These are phyloP conservation scores for Catharus bicknelli DNA, from an alignment of 2,113 vertebrate species.

Conservation along the genomic window DNA sequence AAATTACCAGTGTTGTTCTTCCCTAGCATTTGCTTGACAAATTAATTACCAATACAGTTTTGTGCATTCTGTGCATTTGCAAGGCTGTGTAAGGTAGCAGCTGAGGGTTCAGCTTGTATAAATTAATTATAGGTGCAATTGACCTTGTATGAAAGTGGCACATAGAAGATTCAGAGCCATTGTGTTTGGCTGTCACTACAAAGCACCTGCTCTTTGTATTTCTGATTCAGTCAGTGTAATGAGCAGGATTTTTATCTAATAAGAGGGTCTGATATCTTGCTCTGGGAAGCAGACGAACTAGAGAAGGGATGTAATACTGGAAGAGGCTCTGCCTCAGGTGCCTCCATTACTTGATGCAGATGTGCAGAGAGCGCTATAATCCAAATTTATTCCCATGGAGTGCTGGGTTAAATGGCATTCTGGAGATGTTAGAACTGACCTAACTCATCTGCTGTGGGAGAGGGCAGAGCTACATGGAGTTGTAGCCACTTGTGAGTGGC, in stretches of 20 bases:
- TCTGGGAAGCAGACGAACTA: not conserved
- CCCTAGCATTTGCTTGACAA: constrained; percentile 48
- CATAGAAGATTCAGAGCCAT: not conserved
- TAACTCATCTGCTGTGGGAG: not conserved
- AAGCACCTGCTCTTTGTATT: not conserved
- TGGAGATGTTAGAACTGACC: not conserved
- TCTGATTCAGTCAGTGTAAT: not conserved
- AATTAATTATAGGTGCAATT: constrained; percentile 41
- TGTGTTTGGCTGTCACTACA: not conserved
- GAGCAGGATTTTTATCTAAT: not conserved
- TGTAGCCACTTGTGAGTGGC: not conserved
- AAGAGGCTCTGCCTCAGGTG: not conserved
- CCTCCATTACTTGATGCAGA: not conserved
- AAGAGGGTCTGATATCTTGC: not conserved
- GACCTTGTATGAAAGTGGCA: constrained; percentile 6
- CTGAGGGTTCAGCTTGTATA: constrained; percentile 15
- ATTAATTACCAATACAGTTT: constrained; percentile 37
- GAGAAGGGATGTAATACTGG: not conserved
- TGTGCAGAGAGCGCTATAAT: not conserved
- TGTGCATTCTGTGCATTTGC: not conserved
- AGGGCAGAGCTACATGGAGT: not conserved
- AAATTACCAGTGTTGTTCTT: constrained; percentile 49
- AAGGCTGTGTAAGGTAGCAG: constrained; percentile 6
- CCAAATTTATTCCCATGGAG: not conserved
- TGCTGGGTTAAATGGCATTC: not conserved